These are phyloP conservation scores for Noctua comes DNA, from an alignment of 2,888 invertebrate species.

Conservation along the genomic window DNA sequence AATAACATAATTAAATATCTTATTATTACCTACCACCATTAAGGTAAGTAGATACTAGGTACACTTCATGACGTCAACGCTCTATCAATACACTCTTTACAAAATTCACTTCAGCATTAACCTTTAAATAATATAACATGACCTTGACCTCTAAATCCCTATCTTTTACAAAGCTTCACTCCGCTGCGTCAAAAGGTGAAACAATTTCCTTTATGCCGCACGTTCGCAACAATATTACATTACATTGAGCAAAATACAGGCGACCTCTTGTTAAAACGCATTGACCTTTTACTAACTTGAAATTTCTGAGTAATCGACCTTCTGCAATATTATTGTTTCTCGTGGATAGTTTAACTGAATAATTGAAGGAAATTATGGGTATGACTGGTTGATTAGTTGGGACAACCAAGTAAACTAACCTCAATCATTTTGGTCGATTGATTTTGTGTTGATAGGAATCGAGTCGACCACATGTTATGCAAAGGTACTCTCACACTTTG, in stretches of 20 bases:
- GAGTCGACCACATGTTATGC: background rate
- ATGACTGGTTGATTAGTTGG: conserved; percentile 3
- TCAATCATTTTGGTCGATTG: conserved; percentile 1
- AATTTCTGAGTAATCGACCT: conserved; percentile 25
- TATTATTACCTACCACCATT: background rate
- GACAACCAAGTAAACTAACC: conserved; percentile 7
- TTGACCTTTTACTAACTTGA: conserved; percentile 42
- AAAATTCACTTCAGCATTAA: conserved; percentile 5
- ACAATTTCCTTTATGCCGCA: conserved; percentile 57
- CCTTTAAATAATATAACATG: conserved; percentile 14
- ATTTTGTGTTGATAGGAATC: background rate
- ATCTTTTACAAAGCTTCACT: conserved; percentile 43
- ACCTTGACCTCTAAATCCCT: conserved; percentile 37
- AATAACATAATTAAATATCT: background rate
- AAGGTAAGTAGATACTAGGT: background rate
- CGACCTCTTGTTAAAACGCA: conserved; percentile 42
- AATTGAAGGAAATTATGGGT: conserved; percentile 10
- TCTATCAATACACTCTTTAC: conserved; percentile 25
- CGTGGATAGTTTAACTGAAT: background rate
- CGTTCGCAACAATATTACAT: conserved; percentile 46
- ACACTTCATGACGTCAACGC: background rate
- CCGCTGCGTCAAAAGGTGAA: conserved; percentile 50
- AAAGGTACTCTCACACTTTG: background rate
- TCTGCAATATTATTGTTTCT: conserved; percentile 20
- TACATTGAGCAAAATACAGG: conserved; percentile 43